Evolutionary conservation across 1,140 invertebrate genomes (phyloP), one percentile per base, ranked within the genome.

Genomic region (Orius insidiosus): DNA sequence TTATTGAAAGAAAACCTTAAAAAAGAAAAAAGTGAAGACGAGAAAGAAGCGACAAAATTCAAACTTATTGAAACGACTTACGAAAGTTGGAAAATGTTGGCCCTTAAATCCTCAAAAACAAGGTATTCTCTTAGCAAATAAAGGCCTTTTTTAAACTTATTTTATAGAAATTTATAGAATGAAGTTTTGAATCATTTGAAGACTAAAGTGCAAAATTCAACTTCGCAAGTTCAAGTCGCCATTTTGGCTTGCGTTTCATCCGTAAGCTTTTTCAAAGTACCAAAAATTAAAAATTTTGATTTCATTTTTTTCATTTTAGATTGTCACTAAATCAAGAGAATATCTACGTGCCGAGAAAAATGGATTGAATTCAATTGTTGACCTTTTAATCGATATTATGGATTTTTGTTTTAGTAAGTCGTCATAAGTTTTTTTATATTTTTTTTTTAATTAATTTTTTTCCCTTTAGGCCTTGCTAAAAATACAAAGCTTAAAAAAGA

Each of bases 61-160:
- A 81, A 75, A 48, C 59, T 87, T 1, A 76, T 83, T 53, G 80
- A 85, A 62, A 70, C 72, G 3, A 75, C 79, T 24, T 86, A 83
- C 59, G 77, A 79, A 56, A 70, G 64, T 89, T 16, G 85, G 81
- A 4, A 84, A 85, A 60, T 78, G 82, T 2, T 90, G 85, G 38
- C 38, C 38, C 3, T 3, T 3, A 10, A 40, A 18, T 14, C 3
- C 3, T 5, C 38, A 13, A 15, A 40, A 13, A 5, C 38, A 40
- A 40, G 38, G 38, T 40, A 40, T 10, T 6, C 11, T 24, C 7
- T 24, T 24, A 24, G 3, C 24, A 7, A n/a, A n/a, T n/a, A n/a
- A n/a, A n/a, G n/a, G n/a, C n/a, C n/a, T 7, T 24, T 24, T 24
- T 24, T 24, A 24, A 24, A 3, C 24, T 24, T 7, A 4, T 36